Evolutionary conservation across 2,113 vertebrate species (phyloP), one percentile per base, ranked within the genome.

Genomic region (Chauna torquata): DNA sequence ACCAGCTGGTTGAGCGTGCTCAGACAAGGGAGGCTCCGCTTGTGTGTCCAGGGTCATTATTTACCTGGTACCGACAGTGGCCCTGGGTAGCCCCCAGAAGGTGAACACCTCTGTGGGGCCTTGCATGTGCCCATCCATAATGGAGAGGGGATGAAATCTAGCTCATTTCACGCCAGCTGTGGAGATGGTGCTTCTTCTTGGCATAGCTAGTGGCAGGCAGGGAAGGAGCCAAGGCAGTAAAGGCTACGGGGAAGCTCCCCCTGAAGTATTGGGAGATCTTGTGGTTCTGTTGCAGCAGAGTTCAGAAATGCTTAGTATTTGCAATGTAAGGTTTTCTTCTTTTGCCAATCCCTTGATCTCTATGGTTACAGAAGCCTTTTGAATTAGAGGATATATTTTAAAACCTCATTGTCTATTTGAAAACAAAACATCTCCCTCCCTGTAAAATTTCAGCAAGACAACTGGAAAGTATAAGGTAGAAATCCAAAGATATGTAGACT

Each of bases 21-120:
- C 24, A 20, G 40, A 61, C 20, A 7, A 0, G 1, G 81, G 30
- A 87, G 28, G 23, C n/a, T 81, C 38, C 18, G 12, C 0, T 0
- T 28, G 15, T 8, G 14, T 1, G 1, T 36, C n/a, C 44, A 44
- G 27, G 23, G 68, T 28, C 57, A 68, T 6, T 47, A 27, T 40
- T 86, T 54, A 38, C 38, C 8, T 61, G 36, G 19, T 75, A 44
- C 9, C 47, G 23, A 82, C 25, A 20, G 34, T 75, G n/a, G 40
- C 10, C 24, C n/a, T 42, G 50, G 8, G n/a, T 47, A 70, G 70
- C 30, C 27, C 3, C 0, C 42, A 55, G 27, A 91, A 87, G 24
- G 5, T 24, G 40, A 16, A 69, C 44, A 42, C 5, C 42, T 64
- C 49, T 5, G 2, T 19, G 25, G 10, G 50, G 42, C 71, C 57